Evolutionary conservation across 2,113 vertebrate genomes (phyloP), one percentile per base, ranked within the genome.

Genomic region (Lophius piscatorius): DNA sequence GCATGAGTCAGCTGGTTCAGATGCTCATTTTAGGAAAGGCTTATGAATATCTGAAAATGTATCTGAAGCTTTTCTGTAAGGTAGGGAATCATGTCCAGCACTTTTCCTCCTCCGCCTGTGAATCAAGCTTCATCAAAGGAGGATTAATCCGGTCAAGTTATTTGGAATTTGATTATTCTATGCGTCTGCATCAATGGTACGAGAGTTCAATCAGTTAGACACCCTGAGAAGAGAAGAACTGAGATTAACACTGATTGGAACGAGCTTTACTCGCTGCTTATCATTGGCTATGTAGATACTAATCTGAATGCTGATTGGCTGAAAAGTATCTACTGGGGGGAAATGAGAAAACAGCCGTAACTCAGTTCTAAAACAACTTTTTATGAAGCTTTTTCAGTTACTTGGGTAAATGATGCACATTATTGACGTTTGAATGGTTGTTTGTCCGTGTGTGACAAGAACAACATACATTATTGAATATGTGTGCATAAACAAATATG

Each of bases 181-280:
- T 42, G 51, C 24, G 33, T 72, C 56, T 44, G 38, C 45, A 18
- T 54, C 55, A 59, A 47, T 59, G 23, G 42, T 49, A 10, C 1
- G 24, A 68, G 49, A 41, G 39, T 33, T 52, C 40, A 84, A 84
- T 83, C 81, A 82, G 60, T 56, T 7, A 38, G 59, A 48, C 38
- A 36, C 24, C 56, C 33, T 11, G 65, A 69, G 50, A 66, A 24
- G 48, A 55, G 60, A 69, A 18, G 20, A 63, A 26, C 49, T 39
- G 41, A 78, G 82, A 87, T 84, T 83, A 83, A 20, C 21, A 24
- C 34, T 77, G 70, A 86, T 86, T 78, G 70, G 38, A 74, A 50
- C 10, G 23, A 55, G 40, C 22, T 55, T 59, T 54, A 34, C 35
- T 64, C 1, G 55, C 35, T 41, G 38, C 70, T 81, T 76, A 83